Base-by-base conservation (phyloP, 1,140 invertebrate genomes). In the Steinernema khuongi region DNA sequence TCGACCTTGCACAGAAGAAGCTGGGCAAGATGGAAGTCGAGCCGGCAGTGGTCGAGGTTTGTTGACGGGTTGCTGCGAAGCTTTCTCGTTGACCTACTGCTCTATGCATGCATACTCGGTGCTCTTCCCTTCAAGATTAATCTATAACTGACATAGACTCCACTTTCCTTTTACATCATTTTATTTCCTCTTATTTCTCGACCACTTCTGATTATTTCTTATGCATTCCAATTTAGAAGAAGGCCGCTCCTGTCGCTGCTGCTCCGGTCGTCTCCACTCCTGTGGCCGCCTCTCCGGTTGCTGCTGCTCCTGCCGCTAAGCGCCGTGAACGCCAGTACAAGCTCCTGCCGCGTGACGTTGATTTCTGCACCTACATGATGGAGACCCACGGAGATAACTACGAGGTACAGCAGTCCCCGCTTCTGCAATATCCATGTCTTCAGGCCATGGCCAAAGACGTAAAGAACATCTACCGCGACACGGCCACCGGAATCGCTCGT, bases 341-440 rank as follows among this genome's bases (percentile, higher is more conserved):
- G 43, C 70, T 77, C 18, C 71, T 77, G 19, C 74, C 74, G 31
- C 74, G 75, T 68, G 76, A 77, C 32, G 76, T 77, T 43, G 68
- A 75, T 31, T 77, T 77, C 73, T 77, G 76, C 60, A 50, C 76
- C 19, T 50, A 68, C 32, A 36, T 77, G 30, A 76, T 77, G 30
- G 76, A 77, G 14, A 33, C 69, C 31, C 70, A 77, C 68, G 76
- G 76, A 22, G 76, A 77, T 28, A 72, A 77, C 74, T 77, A 33
- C 70, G 43, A 60, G 43, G 76, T 77, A 31, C 1, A 71, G 11
- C 26, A 29, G 68, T 30, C 28, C 7, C 67, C 26, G 2, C 30
- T 41, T 31, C 11, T 18, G 28, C 67, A 19, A 18, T n/a, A 36
- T 36, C 29, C 29, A 26, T 29, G 19, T 77, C 72, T 67, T 17